Evolutionary conservation across 2,888 invertebrate genomes (phyloP), one percentile per base, ranked within the genome.

Genomic region (Agrochola lychnidis): DNA sequence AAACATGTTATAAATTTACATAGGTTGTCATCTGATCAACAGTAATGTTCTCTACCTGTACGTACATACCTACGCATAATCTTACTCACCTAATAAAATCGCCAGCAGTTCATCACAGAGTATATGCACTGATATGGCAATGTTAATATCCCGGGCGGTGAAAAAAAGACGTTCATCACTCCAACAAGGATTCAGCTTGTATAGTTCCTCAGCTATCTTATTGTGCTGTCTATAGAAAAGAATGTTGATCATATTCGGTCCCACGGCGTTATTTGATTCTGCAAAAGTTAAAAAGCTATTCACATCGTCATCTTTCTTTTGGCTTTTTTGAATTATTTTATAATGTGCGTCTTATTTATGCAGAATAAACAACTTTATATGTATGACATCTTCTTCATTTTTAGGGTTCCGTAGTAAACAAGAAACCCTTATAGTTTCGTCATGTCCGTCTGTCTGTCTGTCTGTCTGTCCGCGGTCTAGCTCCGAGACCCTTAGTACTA

Each of bases 121-220:
- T 57, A 82, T 78, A 25, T 82, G 76, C 16, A 73, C 0, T 12
- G 30, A 19, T 42, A 77, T 57, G 30, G 83, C 87, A 19, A 87
- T 87, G 59, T 79, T 82, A n/a, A 87, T 83, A 16, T 83, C 85
- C 42, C 78, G 74, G 1, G 83, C 74, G 2, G 79, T 82, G 36
- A 71, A 68, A 36, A 85, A 87, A 0, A 87, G 56, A 3, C 59
- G 75, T 3, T 86, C 79, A 51, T 87, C 87, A n/a, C n/a, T 53
- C 86, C 87, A 86, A 57, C 70, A 66, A 10, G 86, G 85, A 67
- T 87, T 86, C 12, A 85, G 14, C n/a, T 42, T 42, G 0, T 16
- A 22, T 12, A 87, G 69, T 22, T 77, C 57, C 10, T 61, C 53
- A 0, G 86, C 85, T 30, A 86, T 68, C n/a, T 64, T 66, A 30